Conservation (phyloP, 92 coral and sea anemone species). For the Bergia sp. region DNA sequence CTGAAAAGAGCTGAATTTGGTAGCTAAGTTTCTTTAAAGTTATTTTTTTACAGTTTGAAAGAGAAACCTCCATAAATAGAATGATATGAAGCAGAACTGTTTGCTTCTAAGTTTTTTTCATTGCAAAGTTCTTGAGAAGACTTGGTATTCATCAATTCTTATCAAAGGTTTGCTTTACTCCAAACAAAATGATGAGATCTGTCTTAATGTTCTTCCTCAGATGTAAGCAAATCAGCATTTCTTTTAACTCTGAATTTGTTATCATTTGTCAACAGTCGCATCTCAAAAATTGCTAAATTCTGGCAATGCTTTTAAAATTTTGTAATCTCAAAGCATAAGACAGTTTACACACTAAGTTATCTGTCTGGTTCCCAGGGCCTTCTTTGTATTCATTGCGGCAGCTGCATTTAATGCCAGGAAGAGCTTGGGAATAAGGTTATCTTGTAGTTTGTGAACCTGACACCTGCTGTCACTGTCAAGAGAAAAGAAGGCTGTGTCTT, state of each 20-base stretch:
- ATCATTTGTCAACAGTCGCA: not conserved
- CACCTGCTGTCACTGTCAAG: not conserved
- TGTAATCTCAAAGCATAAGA: too few relatives aligned
- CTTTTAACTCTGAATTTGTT: too few relatives aligned
- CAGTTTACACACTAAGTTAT: too few relatives aligned
- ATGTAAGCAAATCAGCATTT: not conserved
- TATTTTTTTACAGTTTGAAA: not conserved
- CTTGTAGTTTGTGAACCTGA: not conserved
- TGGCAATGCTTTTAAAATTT: not conserved
- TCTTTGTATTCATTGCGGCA: not conserved
- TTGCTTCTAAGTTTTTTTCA: too few relatives aligned
- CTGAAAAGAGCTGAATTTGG: not conserved
- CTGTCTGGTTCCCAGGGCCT: not conserved
- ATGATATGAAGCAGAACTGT: too few relatives aligned
- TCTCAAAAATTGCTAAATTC: not conserved
- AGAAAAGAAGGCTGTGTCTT: too few relatives aligned
- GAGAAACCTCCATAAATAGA: not conserved
- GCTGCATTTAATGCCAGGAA: not conserved
- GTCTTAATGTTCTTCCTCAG: not conserved
- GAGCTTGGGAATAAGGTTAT: not conserved
- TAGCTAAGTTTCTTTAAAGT: not conserved
- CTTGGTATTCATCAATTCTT: not conserved
- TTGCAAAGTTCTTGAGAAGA: not conserved
- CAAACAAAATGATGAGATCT: not conserved
- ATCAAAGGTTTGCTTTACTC: not conserved